Evolutionary conservation across 2,888 invertebrate genomes (phyloP).

Genomic region (Chrysomela aeneicollis): DNA sequence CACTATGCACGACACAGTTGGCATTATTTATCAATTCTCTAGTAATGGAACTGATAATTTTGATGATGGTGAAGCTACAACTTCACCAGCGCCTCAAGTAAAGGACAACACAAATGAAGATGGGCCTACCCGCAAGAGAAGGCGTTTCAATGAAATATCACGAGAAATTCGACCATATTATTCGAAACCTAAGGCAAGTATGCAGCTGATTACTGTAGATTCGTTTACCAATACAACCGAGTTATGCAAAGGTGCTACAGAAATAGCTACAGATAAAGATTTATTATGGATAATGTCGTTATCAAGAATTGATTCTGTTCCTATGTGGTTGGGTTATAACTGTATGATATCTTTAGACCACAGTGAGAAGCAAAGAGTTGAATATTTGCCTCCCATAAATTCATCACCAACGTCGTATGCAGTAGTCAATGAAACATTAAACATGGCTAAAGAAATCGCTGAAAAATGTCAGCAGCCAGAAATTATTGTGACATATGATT

Average conservation of each 20-base stretch:
- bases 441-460: conserved; percentile 19
- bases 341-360: conserved; percentile 28
- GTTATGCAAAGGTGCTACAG: conserved; percentile 24
- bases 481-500: conserved; percentile 41
- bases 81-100: conserved; percentile 15
- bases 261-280: conserved; percentile 46
- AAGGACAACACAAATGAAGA: conserved; percentile 9
- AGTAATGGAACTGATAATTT: conserved; percentile 32
- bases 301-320: conserved; percentile 36
- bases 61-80: conserved; percentile 32
- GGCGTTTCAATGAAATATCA: conserved; percentile 27
- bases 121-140: conserved; percentile 22
- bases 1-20: conserved; percentile 46
- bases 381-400: conserved; percentile 26
- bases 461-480: conserved; percentile 19
- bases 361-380: conserved; percentile 26
- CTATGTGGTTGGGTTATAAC: conserved; percentile 51
- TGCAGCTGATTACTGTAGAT: conserved; percentile 26
- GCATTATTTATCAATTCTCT: conserved; percentile 36
- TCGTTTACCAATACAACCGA: conserved; percentile 18
- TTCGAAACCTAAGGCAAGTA: conserved; percentile 24
- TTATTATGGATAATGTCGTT: conserved; percentile 44
- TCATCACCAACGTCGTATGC: conserved; percentile 24
- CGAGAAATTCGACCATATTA: conserved; percentile 23
- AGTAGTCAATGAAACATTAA: conserved; percentile 26